Evolutionary conservation across 2,113 vertebrate species (phyloP), one percentile per base, ranked within the genome.

Genomic region (Plecturocebus donacophilus): DNA sequence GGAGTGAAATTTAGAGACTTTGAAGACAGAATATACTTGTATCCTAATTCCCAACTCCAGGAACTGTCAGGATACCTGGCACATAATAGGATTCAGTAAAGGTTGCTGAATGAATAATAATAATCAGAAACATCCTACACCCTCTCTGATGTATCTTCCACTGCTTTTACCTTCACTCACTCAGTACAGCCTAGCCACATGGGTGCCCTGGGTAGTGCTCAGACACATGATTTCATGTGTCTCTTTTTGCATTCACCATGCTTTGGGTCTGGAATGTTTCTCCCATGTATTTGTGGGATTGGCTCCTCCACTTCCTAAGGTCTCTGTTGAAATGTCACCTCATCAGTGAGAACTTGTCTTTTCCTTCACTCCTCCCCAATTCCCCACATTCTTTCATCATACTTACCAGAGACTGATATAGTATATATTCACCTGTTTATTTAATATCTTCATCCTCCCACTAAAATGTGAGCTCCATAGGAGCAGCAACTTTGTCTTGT

Each of bases 1-100:
- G 32, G 47, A 45, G 23, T 91, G 47, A 97, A 96, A 96, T 92
- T 64, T 89, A 70, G 82, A 84, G 20, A 4, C 77, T 94, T 71
- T 91, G 70, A 96, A 92, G 90, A 89, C 23, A 96, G 56, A 91
- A 95, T 38, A 81, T 12, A 40, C 32, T 95, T 80, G 20, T 49
- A 90, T 47, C 25, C 40, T 47, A 56, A 96, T 86, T 94, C 47
- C 49, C 77, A 66, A 81, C 77, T 75, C 61, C 21, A 95, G 87
- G 49, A 42, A 14, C 13, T 92, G 93, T 71, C 58, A 70, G 49
- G 27, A 84, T n/a, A 58, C 9, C 42, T 87, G 68, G 87, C 40
- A 87, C 64, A 87, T 1, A 21, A 64, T 42, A 82, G 17, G 70
- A 40, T 49, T 91, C 70, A 82, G 11, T 35, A 52, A 68, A 54